These are phyloP conservation scores for Syritta pipiens DNA, from an alignment of 2,888 invertebrate genomes.

Conservation along the genomic window DNA sequence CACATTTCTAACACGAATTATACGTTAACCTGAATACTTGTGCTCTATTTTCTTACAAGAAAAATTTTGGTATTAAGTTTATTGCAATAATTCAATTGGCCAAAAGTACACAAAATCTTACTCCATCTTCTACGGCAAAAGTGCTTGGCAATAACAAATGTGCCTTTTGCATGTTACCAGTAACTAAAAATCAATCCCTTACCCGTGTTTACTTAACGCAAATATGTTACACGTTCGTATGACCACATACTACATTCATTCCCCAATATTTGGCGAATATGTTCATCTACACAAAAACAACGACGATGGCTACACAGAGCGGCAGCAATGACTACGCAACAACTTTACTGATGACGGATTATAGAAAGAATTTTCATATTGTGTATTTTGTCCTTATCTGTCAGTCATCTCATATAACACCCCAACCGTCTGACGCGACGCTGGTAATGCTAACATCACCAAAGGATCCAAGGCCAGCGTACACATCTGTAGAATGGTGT, in stretches of 20 bases:
- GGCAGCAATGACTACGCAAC: conserved; percentile 1
- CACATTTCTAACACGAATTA: background rate
- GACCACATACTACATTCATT: conserved; percentile 46
- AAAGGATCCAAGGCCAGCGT: conserved; percentile 29
- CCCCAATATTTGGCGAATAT: conserved; percentile 41
- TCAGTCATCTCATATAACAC: background rate
- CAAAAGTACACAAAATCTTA: background rate
- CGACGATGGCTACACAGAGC: conserved; percentile 16
- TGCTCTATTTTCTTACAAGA: too few species aligned
- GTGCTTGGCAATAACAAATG: conserved; percentile 40
- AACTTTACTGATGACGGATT: conserved; percentile 32
- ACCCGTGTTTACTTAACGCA: conserved; percentile 51
- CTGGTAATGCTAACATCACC: conserved; percentile 45
- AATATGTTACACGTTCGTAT: conserved; percentile 36
- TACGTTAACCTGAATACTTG: too few species aligned
- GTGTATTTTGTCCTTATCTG: too few species aligned
- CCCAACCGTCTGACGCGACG: conserved; percentile 11
- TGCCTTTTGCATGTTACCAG: conserved; percentile 44
- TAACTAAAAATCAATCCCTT: conserved; percentile 51
- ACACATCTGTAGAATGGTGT: conserved; percentile 41
- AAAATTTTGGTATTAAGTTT: too few species aligned
- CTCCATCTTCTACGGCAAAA: too few species aligned
- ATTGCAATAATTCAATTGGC: background rate
- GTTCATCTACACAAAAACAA: conserved; percentile 57
- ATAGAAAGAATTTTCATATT: conserved; percentile 53